Conservation (phyloP, 2,797 vertebrate species). For the Centropyge bicolor region DNA sequence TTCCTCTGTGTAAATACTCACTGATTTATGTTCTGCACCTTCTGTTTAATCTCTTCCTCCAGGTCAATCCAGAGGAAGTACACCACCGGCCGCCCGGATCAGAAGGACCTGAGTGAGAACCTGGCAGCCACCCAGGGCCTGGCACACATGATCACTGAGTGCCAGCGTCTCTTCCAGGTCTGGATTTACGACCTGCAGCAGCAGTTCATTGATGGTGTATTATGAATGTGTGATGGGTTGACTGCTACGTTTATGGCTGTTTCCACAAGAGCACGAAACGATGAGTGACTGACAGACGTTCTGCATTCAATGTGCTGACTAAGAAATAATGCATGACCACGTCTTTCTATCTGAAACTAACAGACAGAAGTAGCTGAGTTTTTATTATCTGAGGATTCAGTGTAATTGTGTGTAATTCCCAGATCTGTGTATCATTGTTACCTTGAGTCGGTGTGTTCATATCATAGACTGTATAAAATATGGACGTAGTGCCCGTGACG, state of each 20-base stretch:
- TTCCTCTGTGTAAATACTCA: not conserved
- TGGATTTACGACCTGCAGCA: constrained; percentile 32
- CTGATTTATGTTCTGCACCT: not conserved
- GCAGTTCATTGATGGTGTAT: not conserved
- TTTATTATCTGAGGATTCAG: constrained; percentile 21
- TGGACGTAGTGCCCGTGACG: no score
- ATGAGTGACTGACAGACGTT: not conserved
- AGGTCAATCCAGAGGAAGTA: constrained; percentile 98
- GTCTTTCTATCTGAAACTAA: constrained; percentile 19
- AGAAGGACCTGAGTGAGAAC: constrained; percentile 98
- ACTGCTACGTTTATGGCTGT: not conserved
- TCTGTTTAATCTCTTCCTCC: constrained; percentile 5
- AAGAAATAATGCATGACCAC: not conserved
- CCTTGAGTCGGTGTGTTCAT: constrained; percentile 15
- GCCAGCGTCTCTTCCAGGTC: constrained; percentile 95
- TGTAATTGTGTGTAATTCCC: constrained; percentile 35
- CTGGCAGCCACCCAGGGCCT: constrained; percentile 97
- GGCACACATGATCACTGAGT: constrained; percentile 97
- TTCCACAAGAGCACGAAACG: not conserved
- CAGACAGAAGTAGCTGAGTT: constrained; percentile 24
- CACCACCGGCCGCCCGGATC: constrained; percentile 95
- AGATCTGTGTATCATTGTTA: constrained; percentile 42
- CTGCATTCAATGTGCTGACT: not conserved
- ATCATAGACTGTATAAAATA: no score
- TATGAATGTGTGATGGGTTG: not conserved